phyloP scores from a whole-genome alignment of 2,888 invertebrate genomes.

The Trichopoda pennipes region DNA sequence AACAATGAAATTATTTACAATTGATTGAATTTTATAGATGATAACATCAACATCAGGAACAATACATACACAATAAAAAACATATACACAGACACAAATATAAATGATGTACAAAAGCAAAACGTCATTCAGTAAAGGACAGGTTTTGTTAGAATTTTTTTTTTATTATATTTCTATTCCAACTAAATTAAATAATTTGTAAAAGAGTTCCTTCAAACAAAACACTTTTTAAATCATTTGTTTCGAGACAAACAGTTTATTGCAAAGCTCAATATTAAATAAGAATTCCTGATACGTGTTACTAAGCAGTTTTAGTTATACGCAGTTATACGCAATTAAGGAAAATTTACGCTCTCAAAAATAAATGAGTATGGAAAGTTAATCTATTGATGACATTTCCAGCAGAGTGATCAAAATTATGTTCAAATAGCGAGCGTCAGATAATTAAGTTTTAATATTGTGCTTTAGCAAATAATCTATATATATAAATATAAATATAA shows the following conservation, averaged over 20 bases:
- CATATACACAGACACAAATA: neutral
- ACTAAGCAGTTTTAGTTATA: no score
- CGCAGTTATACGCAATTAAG: no score
- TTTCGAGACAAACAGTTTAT: neutral
- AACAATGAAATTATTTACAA: constrained; percentile 61
- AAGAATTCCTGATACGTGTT: no score
- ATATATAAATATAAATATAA: no score
- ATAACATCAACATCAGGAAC: constrained; percentile 8
- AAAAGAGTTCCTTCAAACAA: neutral
- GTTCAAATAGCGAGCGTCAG: no score
- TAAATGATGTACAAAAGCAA: constrained; percentile 28
- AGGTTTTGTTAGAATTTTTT: neutral
- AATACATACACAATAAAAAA: neutral
- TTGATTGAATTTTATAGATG: constrained; percentile 59
- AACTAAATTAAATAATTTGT: neutral
- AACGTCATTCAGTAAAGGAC: constrained; percentile 32
- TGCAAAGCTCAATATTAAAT: no score
- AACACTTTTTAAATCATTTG: neutral
- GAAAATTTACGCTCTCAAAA: no score
- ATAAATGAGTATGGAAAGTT: no score
- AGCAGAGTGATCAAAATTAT: no score
- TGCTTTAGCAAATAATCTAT: no score
- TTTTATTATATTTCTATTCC: neutral
- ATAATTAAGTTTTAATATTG: no score
- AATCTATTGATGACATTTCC: no score